Percentiles rank a stretch among this genome's conserved stretches.
Evolutionary conservation across 1,140 invertebrate species (phyloP).

Genomic region (Papilio xuthus): DNA sequence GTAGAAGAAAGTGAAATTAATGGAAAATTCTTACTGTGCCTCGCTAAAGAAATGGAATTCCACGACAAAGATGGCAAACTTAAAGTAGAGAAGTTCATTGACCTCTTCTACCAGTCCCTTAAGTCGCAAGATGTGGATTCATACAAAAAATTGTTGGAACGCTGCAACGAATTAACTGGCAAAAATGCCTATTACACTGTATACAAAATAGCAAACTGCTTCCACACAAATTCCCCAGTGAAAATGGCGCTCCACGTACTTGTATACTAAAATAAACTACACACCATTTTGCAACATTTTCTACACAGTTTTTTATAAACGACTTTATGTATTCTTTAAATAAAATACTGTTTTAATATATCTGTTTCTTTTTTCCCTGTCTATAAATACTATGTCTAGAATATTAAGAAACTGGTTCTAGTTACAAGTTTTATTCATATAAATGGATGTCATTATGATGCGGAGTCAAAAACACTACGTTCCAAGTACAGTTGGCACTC

Average conservation of each 20-base stretch:
- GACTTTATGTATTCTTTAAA: neutral
- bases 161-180: constrained; percentile 3
- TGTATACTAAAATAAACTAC: neutral
- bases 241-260: constrained; percentile 4
- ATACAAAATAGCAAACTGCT: constrained; percentile 22
- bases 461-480: too few species aligned
- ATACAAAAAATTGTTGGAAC: neutral
- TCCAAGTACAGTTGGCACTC: too few species aligned
- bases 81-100: constrained; percentile 13
- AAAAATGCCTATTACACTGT: neutral
- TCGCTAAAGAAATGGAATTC: constrained; percentile 1
- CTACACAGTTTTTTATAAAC: neutral
- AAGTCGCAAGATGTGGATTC: neutral
- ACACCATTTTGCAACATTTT: neutral
- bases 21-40: constrained; percentile 13
- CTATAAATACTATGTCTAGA: neutral
- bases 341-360: neutral
- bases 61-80: constrained; percentile 1
- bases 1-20: constrained; percentile 22
- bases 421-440: too few species aligned
- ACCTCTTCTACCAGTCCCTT: neutral
- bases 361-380: neutral
- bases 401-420: neutral
- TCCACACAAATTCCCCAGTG: neutral
- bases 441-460: too few species aligned